Evolutionary conservation across 2,888 invertebrate species (phyloP), one percentile per base, ranked within the genome.

Genomic region (Achlya flavicornis): DNA sequence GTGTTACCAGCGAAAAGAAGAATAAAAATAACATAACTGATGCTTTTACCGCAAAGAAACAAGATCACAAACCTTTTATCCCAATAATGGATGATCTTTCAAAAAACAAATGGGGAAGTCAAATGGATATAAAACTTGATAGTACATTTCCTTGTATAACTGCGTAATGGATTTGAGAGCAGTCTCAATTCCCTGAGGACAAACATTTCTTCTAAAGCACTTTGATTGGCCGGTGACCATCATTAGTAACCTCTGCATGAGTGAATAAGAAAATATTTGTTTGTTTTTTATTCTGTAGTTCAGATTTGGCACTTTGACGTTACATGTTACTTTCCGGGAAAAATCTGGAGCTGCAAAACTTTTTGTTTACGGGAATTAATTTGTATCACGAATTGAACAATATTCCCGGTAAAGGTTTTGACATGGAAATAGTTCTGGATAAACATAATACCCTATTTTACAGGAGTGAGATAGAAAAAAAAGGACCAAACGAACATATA

Each of bases 51-150:
- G 4, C 6, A 26, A 10, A 26, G 60, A 41, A 7, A 43, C 43
- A 26, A 41, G 60, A 43, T 41, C 60, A 66, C 66, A 79, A 85
- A 85, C 83, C 86, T 88, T 86, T 88, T 80, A 85, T 76, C 74
- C 75, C 69, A 58, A 77, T 86, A 89, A 86, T 85, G 86, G 86
- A 89, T 87, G 83, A 88, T 87, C 85, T 84, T 79, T 81, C 78
- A 53, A 80, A 83, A 86, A 84, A 86, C 80, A 83, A 86, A 84
- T 77, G 81, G 76, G 77, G 76, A 79, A 84, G 77, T 81, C 80
- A 79, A 84, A 86, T 77, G 78, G 78, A 81, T 83, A 82, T 80
- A 79, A 77, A 82, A 82, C 75, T 80, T 76, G 79, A 83, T 81
- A 82, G 75, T 74, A 78, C 78, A 77, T 79, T 79, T 79, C 79